Conservation (phyloP, 2,113 vertebrate species). For the Tupaia tana region DNA sequence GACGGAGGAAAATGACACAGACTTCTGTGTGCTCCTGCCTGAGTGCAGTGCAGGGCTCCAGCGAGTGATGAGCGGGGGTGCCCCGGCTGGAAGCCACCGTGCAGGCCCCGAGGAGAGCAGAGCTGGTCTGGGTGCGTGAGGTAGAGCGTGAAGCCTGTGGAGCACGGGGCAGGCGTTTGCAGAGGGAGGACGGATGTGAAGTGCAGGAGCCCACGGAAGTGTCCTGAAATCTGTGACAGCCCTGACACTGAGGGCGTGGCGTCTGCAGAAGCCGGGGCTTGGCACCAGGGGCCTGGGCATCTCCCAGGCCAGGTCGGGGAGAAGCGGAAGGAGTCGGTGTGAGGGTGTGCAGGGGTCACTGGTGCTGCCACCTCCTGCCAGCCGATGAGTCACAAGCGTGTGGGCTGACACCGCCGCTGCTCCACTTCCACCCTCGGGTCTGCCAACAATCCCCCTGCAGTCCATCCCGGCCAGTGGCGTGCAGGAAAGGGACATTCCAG, state of each 20-base stretch:
- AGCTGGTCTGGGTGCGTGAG: not conserved
- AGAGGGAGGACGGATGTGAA: not conserved
- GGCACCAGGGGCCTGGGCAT: not conserved
- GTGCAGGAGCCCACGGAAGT: not conserved
- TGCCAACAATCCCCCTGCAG: not conserved
- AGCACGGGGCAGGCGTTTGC: not conserved
- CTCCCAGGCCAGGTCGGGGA: too few relatives aligned
- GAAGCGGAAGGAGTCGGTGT: accelerated
- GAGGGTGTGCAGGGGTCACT: accelerated
- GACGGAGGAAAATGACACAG: not conserved
- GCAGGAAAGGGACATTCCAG: not conserved
- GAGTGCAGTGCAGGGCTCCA: not conserved
- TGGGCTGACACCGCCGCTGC: too few relatives aligned
- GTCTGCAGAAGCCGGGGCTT: not conserved
- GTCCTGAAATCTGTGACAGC: not conserved
- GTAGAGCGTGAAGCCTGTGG: not conserved
- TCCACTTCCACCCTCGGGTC: not conserved
- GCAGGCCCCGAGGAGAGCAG: not conserved
- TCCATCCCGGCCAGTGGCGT: not conserved
- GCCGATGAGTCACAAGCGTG: accelerated
- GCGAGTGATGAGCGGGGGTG: not conserved
- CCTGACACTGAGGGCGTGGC: not conserved
- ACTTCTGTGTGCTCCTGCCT: not conserved
- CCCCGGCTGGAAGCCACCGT: not conserved
- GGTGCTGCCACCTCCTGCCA: not conserved